Conservation (phyloP, 2,888 invertebrate genomes). For the Arenicola marina region DNA sequence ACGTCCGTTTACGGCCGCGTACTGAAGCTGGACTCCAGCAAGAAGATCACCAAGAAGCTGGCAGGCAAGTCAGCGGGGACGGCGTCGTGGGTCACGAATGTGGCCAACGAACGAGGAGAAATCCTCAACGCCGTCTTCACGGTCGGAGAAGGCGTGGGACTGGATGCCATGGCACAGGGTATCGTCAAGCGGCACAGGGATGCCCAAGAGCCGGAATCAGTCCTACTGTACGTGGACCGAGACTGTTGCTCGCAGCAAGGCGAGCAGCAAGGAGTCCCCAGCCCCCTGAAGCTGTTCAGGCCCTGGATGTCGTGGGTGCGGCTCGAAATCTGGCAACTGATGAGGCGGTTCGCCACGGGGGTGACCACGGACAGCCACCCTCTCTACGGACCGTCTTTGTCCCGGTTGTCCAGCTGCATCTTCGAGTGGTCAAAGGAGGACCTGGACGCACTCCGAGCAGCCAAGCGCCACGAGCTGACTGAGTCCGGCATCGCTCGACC, state of each 20-base stretch:
- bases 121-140: constrained; percentile 36
- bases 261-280: neutral
- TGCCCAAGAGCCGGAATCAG: constrained; percentile 12
- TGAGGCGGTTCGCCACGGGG: constrained; percentile 28
- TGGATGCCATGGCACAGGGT: constrained; percentile 29
- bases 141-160: constrained; percentile 29
- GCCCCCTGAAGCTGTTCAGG: neutral
- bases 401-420: constrained; percentile 25
- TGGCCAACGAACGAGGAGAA: constrained; percentile 37
- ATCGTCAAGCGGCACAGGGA: constrained; percentile 11
- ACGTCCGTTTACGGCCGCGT: constrained; percentile 36
- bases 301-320: neutral
- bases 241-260: constrained; percentile 33
- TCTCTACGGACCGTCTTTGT: constrained; percentile 34
- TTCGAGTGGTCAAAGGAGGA: constrained; percentile 35
- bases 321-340: constrained; percentile 41
- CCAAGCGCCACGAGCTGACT: constrained; percentile 32
- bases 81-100: constrained; percentile 36
- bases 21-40: constrained; percentile 41
- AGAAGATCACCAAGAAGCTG: constrained; percentile 16
- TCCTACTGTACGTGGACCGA: constrained; percentile 36
- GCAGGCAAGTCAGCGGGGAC: constrained; percentile 23
- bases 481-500: constrained; percentile 4
- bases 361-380: constrained; percentile 30
- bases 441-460: constrained; percentile 23